Conservation (phyloP, 2,113 vertebrate genomes). For the Phrynosoma platyrhinos region DNA sequence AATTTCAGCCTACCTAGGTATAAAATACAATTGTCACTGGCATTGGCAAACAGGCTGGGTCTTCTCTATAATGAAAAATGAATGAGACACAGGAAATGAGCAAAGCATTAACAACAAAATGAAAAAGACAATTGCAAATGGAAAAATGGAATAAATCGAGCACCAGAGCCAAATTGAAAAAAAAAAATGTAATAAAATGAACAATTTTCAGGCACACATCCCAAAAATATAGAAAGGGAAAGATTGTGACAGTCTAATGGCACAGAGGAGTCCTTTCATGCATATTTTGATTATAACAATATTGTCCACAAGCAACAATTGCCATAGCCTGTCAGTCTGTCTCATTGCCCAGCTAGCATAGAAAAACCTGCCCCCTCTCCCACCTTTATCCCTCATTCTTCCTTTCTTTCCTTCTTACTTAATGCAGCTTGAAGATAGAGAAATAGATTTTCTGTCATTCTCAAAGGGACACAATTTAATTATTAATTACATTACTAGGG, state of each 20-base stretch:
- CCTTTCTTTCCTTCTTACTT: neutral
- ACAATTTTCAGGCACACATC: neutral
- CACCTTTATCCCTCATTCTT: neutral
- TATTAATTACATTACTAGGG: neutral
- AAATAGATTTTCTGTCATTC: neutral
- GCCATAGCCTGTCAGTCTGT: neutral
- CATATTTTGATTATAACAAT: neutral
- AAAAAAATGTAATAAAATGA: neutral
- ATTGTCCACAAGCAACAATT: neutral
- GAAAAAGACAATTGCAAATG: neutral
- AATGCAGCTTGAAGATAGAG: neutral
- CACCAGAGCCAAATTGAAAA: neutral
- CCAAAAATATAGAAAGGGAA: neutral
- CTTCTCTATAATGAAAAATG: neutral
- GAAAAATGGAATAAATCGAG: neutral
- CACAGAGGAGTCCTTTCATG: neutral
- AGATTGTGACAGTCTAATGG: neutral
- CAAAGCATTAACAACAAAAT: neutral
- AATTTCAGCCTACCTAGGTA: too few species aligned
- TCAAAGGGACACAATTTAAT: neutral
- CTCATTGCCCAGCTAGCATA: neutral
- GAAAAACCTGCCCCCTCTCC: neutral
- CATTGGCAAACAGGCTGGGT: neutral
- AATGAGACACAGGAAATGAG: neutral
- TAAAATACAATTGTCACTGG: too few species aligned